A percentile compares a stretch with the other conserved stretches of the same genome.
phyloP scores from a whole-genome alignment of 2,113 vertebrate species.

The Thalassarche chlororhynchos region DNA sequence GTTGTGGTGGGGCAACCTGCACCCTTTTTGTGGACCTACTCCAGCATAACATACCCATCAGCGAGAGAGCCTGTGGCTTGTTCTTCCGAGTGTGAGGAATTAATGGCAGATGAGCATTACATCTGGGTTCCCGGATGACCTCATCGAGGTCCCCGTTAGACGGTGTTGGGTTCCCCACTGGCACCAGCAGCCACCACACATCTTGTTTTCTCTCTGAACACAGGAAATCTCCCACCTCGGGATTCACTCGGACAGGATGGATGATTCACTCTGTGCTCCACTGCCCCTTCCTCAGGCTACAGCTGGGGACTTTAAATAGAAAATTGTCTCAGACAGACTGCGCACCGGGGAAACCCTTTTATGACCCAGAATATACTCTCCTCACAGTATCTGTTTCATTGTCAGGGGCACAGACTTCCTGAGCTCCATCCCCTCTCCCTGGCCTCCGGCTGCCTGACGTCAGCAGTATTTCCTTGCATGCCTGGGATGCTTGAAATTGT shows the following conservation, averaged over 20 bases:
- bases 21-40: neutral
- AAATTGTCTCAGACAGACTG: constrained; percentile 11
- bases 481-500: constrained; percentile 44
- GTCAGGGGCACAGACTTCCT: constrained; percentile 7
- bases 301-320: constrained; percentile 30
- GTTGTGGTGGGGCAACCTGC: neutral
- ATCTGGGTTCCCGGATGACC: neutral
- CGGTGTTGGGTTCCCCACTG: neutral
- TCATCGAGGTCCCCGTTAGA: neutral
- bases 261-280: neutral
- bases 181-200: neutral
- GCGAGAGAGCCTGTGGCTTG: fast-evolving
- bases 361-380: neutral
- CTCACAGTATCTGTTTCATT: neutral
- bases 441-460: neutral
- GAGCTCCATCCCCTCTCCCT: neutral
- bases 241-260: constrained; percentile 23
- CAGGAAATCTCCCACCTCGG: constrained; percentile 17
- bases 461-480: constrained; percentile 42
- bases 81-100: neutral
- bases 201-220: constrained; percentile 20
- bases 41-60: neutral
- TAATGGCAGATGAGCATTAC: neutral
- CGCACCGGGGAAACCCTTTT: constrained; percentile 20
- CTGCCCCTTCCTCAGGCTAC: constrained; percentile 44